Evolutionary conservation across 2,113 vertebrate genomes (phyloP), one percentile per base, ranked within the genome.

Genomic region (Tragelaphus imberbis): DNA sequence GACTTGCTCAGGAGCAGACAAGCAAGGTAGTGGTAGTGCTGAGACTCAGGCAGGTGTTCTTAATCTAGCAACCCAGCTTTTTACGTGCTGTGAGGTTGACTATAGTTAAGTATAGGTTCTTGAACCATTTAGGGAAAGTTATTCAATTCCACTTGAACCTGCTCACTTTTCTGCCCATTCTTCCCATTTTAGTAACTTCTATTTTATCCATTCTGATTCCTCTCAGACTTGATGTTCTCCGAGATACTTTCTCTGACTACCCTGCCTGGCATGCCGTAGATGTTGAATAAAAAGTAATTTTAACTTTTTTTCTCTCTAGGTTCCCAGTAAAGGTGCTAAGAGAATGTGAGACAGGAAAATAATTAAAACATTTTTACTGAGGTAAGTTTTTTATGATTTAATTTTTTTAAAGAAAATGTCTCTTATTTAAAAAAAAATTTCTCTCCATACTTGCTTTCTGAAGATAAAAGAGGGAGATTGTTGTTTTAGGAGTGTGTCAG

Each of bases 291-390:
- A 95, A 91, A 95, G 59, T 98, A 81, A 93, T 88, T 96, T 30
- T 88, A 28, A 33, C 77, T 97, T 71, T 88, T 81, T 51, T 47
- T 3, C 2, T 49, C 14, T 13, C 9, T 75, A 98, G 96, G 97
- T 97, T 97, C 82, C 97, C 95, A 94, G 96, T 98, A 97, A 98
- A 98, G 98, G 98, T 98, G 98, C 98, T 99, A 98, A 98, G 97
- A 96, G 94, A 93, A 90, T 98, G 40, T 63, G 97, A 97, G 85
- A 97, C 94, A 40, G 94, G 91, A 89, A 96, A 97, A 94, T 81
- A 97, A 90, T 77, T 97, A 84, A 95, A 95, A 92, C 94, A 92
- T 90, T 97, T 92, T 96, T 97, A 87, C 59, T 68, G 79, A 98
- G 98, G 98, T 98, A 97, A 98, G 98, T 97, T 71, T 96, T 97